These are phyloP conservation scores for Pachycephus smyrnensis DNA, from an alignment of 2,888 invertebrate genomes.

Conservation along the genomic window DNA sequence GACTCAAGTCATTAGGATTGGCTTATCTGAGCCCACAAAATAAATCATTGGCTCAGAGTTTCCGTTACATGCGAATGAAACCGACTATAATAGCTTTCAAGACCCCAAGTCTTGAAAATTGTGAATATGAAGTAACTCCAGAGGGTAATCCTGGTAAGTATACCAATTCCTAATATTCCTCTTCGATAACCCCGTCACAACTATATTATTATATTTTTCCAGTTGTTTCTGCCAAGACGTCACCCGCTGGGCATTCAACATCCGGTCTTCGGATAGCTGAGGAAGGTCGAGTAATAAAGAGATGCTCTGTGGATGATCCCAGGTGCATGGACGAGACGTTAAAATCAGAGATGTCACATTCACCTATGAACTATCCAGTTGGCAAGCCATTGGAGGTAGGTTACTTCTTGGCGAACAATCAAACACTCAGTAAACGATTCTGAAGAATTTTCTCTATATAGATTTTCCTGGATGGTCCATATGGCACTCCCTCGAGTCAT, in stretches of 20 bases:
- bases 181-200: not conserved
- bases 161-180: not conserved
- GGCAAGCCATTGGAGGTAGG: constrained; percentile 86
- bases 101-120: constrained; percentile 82
- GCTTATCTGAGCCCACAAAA: constrained; percentile 83
- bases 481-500: constrained; percentile 94
- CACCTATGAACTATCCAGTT: constrained; percentile 76
- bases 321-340: not conserved
- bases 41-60: constrained; percentile 84
- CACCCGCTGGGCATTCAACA: not conserved
- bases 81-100: constrained; percentile 90
- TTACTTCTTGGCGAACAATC: constrained; percentile 13
- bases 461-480: constrained; percentile 95
- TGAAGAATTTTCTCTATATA: constrained; percentile 58
- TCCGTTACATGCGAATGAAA: constrained; percentile 90
- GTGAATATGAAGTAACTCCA: constrained; percentile 65
- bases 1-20: constrained; percentile 74
- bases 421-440: not conserved
- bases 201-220: not conserved
- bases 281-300: not conserved
- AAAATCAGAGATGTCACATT: constrained; percentile 32
- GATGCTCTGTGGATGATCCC: not conserved
- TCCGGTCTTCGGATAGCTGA: not conserved
- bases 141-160: constrained; percentile 51
- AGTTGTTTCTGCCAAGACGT: not conserved